These are phyloP conservation scores for Wiebesia pumilae DNA, from an alignment of 1,140 invertebrate species.

Conservation along the genomic window DNA sequence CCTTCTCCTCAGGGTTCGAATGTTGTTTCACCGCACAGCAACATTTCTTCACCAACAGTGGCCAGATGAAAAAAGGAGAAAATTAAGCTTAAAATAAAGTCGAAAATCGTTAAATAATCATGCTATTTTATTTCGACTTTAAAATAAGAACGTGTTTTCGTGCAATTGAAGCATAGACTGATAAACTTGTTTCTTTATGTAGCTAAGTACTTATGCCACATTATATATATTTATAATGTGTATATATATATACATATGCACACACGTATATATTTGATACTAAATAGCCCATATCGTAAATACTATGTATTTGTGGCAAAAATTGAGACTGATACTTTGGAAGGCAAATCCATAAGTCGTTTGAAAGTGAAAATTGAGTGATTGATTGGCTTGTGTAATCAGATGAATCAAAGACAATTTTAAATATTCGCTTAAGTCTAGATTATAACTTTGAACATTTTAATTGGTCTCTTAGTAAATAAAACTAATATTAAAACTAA, in stretches of 20 bases:
- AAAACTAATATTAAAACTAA: constrained; percentile 30
- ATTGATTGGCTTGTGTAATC: constrained; percentile 34
- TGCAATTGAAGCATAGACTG: constrained; percentile 39
- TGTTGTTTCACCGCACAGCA: constrained; percentile 66
- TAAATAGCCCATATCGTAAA: constrained; percentile 23
- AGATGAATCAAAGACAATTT: constrained; percentile 24
- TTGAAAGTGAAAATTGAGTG: constrained; percentile 29
- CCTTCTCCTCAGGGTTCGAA: constrained; percentile 63
- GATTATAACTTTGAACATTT: constrained; percentile 37
- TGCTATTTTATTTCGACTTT: constrained; percentile 24
- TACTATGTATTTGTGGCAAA: constrained; percentile 46
- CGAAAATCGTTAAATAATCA: constrained; percentile 45
- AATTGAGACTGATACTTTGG: constrained; percentile 33
- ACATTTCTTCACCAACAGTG: constrained; percentile 67
- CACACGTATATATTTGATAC: constrained; percentile 46
- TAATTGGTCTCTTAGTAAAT: constrained; percentile 26
- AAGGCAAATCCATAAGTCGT: constrained; percentile 11
- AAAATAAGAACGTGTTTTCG: constrained; percentile 37
- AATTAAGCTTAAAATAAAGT: constrained; percentile 47
- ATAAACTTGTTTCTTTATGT: constrained; percentile 44
- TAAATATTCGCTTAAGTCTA: constrained; percentile 39
- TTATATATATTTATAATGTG: constrained; percentile 32
- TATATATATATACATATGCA: not conserved
- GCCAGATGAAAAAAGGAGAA: constrained; percentile 68
- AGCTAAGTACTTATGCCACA: constrained; percentile 50